A percentile compares a stretch with the other conserved stretches of the same genome.
Conservation (phyloP, 2,888 invertebrate genomes). For the Phengaris alcon region DNA sequence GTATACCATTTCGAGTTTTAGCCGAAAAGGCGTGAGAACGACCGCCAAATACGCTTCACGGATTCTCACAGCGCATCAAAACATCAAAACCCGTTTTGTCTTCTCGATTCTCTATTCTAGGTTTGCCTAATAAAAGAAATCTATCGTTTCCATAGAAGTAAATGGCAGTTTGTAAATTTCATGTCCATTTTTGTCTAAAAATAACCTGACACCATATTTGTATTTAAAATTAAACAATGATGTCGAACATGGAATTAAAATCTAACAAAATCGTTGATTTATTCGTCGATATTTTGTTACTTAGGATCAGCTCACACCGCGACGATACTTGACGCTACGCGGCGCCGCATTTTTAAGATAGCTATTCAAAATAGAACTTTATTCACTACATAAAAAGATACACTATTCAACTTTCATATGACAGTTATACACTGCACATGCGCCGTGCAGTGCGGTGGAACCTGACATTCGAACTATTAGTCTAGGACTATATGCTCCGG, state of each 20-base stretch:
- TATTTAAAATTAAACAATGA: not conserved
- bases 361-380: no score
- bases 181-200: constrained; percentile 19
- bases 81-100: constrained; percentile 33
- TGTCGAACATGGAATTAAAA: constrained; percentile 12
- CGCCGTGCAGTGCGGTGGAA: no score
- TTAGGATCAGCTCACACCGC: no score
- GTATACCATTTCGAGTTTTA: constrained; percentile 24
- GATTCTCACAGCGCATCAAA: constrained; percentile 64
- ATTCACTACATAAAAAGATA: no score
- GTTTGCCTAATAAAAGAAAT: constrained; percentile 29
- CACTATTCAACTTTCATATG: no score
- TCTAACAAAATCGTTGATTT: not conserved
- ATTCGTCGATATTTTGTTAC: constrained; percentile 6
- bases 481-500: no score
- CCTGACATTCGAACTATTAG: no score
- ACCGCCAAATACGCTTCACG: constrained; percentile 53
- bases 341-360: no score
- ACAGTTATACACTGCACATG: no score
- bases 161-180: constrained; percentile 26
- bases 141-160: constrained; percentile 22
- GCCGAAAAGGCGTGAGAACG: constrained; percentile 54
- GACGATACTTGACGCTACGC: no score
- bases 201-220: not conserved
- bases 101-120: constrained; percentile 23